Evolutionary conservation across 2,113 vertebrate genomes (phyloP).

Genomic region (Coracopsis vasa): DNA sequence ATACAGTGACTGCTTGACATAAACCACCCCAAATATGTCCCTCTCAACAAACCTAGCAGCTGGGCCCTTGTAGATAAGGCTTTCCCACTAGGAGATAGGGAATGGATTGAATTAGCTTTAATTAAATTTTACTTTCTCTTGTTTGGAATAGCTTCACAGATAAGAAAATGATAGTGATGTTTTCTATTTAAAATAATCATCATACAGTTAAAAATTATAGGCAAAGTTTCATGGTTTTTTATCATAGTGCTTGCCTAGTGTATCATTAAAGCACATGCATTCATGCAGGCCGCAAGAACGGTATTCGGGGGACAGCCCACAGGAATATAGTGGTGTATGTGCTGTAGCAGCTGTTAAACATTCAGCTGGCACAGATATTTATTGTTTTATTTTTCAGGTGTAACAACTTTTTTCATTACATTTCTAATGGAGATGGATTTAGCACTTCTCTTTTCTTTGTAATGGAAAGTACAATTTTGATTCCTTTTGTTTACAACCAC

Average conservation of each 20-base stretch:
- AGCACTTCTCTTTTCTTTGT: background rate
- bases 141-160: background rate
- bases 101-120: constrained; percentile 16
- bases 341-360: background rate
- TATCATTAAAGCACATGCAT: background rate
- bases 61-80: constrained; percentile 31
- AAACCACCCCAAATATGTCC: background rate
- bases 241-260: background rate
- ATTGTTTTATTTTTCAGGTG: background rate
- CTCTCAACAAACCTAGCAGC: background rate
- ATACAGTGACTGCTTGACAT: background rate
- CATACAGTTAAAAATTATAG: background rate
- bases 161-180: background rate
- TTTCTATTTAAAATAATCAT: background rate
- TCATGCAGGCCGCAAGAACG: rapidly evolving
- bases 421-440: background rate
- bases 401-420: background rate
- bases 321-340: background rate
- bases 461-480: background rate
- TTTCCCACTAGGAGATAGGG: background rate
- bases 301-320: background rate
- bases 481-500: background rate
- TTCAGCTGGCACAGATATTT: background rate
- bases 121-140: constrained; percentile 20
- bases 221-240: background rate